Percentiles rank a stretch among this genome's conserved stretches.
These are phyloP conservation scores for Acheta domesticus DNA, from an alignment of 2,888 invertebrate species.

Conservation along the genomic window DNA sequence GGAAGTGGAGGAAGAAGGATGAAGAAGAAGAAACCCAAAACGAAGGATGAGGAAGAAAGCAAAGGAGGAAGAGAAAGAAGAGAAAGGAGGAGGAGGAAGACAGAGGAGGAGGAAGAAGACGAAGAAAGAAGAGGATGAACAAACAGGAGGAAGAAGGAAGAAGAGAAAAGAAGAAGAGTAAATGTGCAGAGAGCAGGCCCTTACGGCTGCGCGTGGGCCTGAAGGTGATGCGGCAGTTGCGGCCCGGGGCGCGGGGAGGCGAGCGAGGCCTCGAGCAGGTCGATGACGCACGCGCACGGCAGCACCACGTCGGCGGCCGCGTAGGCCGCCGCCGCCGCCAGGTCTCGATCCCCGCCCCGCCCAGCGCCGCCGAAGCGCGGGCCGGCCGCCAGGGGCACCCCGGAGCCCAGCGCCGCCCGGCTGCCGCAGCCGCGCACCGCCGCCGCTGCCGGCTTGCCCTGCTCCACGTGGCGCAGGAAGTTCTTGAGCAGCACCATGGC, in stretches of 20 bases:
- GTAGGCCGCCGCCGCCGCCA: neutral
- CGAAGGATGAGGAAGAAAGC: too few species aligned
- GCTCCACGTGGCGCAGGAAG: neutral
- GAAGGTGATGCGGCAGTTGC: neutral
- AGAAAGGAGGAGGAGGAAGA: too few species aligned
- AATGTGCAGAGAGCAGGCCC: too few species aligned
- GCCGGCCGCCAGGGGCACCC: neutral
- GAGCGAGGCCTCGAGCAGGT: neutral
- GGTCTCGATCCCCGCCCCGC: neutral
- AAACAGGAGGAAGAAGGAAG: too few species aligned
- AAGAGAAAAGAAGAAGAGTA: too few species aligned
- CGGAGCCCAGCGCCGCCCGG: neutral
- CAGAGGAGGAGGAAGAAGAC: too few species aligned
- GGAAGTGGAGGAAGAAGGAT: too few species aligned
- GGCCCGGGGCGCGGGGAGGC: neutral
- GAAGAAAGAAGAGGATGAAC: too few species aligned
- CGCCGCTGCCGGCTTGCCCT: too few species aligned
- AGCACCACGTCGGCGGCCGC: neutral
- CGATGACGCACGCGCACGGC: slow-evolving; percentile 1
- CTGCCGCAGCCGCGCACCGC: too few species aligned
- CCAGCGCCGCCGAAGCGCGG: neutral
- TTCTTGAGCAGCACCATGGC: neutral
- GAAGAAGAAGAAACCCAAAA: too few species aligned
- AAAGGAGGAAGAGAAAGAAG: too few species aligned
- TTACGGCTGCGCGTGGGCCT: neutral